Conservation (phyloP, 2,888 invertebrate genomes). For the Linnaemya vulpina region DNA sequence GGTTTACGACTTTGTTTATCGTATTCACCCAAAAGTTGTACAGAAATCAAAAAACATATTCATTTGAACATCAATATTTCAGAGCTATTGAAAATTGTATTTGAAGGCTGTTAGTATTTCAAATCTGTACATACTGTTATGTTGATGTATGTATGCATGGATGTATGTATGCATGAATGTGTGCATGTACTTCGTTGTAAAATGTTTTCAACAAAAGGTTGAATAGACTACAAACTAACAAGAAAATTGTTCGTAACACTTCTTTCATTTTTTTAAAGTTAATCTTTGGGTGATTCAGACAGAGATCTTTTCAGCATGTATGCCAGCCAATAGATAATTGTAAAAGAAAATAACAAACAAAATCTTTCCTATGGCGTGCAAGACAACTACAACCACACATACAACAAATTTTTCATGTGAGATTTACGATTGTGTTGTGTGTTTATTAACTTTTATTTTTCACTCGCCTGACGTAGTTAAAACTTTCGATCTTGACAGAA, state of each 20-base stretch:
- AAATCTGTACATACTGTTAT: background rate
- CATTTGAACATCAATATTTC: slow-evolving; percentile 24
- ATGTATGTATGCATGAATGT: background rate
- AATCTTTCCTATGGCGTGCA: too few species aligned
- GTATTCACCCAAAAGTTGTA: background rate
- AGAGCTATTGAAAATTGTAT: slow-evolving; percentile 36
- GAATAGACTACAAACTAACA: background rate
- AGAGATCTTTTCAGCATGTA: too few species aligned
- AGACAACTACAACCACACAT: too few species aligned
- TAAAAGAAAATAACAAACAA: too few species aligned
- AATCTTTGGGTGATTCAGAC: too few species aligned
- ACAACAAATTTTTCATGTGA: too few species aligned
- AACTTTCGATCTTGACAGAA: too few species aligned
- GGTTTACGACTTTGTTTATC: slow-evolving; percentile 25
- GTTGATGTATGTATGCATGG: background rate
- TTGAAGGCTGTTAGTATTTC: slow-evolving; percentile 10
- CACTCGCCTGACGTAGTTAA: background rate
- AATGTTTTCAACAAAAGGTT: background rate
- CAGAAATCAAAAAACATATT: background rate
- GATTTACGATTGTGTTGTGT: background rate
- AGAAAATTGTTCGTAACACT: background rate
- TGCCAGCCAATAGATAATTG: too few species aligned
- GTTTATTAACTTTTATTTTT: background rate
- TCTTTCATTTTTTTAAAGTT: background rate
- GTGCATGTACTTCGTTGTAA: background rate